Conservation (phyloP, 2,888 invertebrate species). For the Drosophila monieri region DNA sequence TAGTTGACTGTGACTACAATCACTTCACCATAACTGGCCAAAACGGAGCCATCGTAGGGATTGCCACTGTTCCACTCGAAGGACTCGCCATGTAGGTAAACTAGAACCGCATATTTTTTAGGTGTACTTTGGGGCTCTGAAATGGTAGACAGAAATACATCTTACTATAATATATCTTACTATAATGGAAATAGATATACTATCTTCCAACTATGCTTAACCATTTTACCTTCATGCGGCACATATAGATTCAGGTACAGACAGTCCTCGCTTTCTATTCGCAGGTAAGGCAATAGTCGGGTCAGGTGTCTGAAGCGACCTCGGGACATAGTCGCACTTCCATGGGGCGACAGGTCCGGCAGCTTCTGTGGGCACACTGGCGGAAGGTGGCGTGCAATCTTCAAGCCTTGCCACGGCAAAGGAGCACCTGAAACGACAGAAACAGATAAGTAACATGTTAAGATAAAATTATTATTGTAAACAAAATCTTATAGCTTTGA, state of each 20-base stretch:
- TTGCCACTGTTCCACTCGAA: slow-evolving; percentile 99
- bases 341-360: slow-evolving; percentile 87
- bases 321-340: slow-evolving; percentile 86
- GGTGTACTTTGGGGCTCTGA: slow-evolving; percentile 82
- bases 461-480: too few species aligned
- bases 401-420: slow-evolving; percentile 90
- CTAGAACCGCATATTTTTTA: slow-evolving; percentile 91
- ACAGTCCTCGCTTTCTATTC: slow-evolving; percentile 93
- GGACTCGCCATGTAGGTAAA: slow-evolving; percentile 97
- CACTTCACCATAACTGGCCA: slow-evolving; percentile 95
- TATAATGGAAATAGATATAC: too few species aligned
- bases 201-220: neutral
- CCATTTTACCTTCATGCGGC: slow-evolving; percentile 90
- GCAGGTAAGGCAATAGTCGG: slow-evolving; percentile 89
- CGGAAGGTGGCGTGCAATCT: slow-evolving; percentile 88
- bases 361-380: slow-evolving; percentile 95
- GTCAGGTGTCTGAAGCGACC: slow-evolving; percentile 89
- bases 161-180: neutral
- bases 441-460: neutral
- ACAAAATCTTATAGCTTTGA: too few species aligned
- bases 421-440: slow-evolving; percentile 87
- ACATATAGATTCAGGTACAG: slow-evolving; percentile 96
- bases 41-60: slow-evolving; percentile 96
- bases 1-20: slow-evolving; percentile 94
- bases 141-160: neutral